Conservation (phyloP, 1,140 invertebrate genomes). For the Meloidogyne hapla region DNA sequence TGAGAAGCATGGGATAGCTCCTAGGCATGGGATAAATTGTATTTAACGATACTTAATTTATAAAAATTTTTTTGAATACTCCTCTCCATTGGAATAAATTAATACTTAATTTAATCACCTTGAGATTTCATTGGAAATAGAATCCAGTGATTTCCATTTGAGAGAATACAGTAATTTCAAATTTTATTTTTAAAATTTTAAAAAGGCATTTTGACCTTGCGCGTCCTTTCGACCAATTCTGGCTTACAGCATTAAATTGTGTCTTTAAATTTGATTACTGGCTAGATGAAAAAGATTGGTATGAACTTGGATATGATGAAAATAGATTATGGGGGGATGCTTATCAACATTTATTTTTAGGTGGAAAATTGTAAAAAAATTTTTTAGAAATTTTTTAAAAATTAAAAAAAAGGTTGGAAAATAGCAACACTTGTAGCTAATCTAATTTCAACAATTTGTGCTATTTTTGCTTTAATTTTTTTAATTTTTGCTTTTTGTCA, state of each 20-base stretch:
- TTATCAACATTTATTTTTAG: constrained; percentile 62
- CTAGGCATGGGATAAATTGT: too few species aligned
- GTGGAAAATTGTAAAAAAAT: constrained; percentile 28
- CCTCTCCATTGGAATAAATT: too few species aligned
- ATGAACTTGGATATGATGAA: constrained; percentile 63
- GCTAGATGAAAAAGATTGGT: constrained; percentile 63
- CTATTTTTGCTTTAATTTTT: constrained; percentile 47
- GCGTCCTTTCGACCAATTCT: constrained; percentile 60
- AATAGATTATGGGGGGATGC: constrained; percentile 61
- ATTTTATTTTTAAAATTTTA: constrained; percentile 26
- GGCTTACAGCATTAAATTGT: constrained; percentile 55
- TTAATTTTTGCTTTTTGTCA: constrained; percentile 62
- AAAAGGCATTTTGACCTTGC: constrained; percentile 49
- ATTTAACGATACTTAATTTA: too few species aligned
- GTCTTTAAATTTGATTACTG: constrained; percentile 64
- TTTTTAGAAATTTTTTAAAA: not conserved
- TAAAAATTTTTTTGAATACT: too few species aligned
- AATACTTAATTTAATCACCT: too few species aligned
- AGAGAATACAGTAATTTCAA: constrained; percentile 25
- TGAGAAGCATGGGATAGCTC: too few species aligned
- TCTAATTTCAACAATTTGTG: constrained; percentile 45
- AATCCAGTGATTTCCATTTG: too few species aligned
- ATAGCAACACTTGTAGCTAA: constrained; percentile 58
- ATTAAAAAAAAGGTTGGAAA: constrained; percentile 55
- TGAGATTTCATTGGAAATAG: too few species aligned